Evolutionary conservation across 2,888 invertebrate genomes (phyloP), one percentile per base, ranked within the genome.

Genomic region (Drosophila macrospina): DNA sequence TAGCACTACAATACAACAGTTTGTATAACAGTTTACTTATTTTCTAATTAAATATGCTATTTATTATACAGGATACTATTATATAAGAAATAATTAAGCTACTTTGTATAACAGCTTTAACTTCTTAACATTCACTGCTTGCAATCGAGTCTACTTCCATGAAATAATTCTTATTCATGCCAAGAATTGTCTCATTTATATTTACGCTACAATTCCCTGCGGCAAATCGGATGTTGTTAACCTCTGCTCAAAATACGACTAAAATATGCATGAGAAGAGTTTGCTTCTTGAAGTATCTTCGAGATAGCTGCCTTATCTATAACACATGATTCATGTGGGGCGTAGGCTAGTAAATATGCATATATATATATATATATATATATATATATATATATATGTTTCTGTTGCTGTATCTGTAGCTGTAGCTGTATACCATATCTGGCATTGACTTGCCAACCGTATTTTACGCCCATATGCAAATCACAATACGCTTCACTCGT

Each of bases 391-490:
- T 16, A 28, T 50, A 26, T 37, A 5, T 37, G 7, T 57, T 41
- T 1, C 20, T 20, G 20, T 20, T 2, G 20, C 20, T 20, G 20
- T 20, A 20, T 1, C 0, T 32, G 32, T 15, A 51, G 20, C 3
- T 55, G 28, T 57, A 47, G 30, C 34, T 44, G 32, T 47, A 11
- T 47, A 36, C 41, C 56, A 15, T 54, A 77, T 65, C 66, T 72
- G 69, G 28, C 65, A 67, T 48, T 64, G 59, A 44, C 34, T 63
- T 68, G 61, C 37, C 54, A 65, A 61, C 73, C 63, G 42, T 72
- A 66, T 68, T 63, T 64, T 70, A 54, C 51, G 52, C 59, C 63
- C 64, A 62, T 81, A 86, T 81, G 81, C 79, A 87, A 87, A 82
- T 81, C 67, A 45, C 39, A 45, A 47, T 45, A n/a, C 48, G 30